These are phyloP conservation scores for Lepidurus packardi DNA, from an alignment of 1,140 invertebrate species.

Conservation along the genomic window DNA sequence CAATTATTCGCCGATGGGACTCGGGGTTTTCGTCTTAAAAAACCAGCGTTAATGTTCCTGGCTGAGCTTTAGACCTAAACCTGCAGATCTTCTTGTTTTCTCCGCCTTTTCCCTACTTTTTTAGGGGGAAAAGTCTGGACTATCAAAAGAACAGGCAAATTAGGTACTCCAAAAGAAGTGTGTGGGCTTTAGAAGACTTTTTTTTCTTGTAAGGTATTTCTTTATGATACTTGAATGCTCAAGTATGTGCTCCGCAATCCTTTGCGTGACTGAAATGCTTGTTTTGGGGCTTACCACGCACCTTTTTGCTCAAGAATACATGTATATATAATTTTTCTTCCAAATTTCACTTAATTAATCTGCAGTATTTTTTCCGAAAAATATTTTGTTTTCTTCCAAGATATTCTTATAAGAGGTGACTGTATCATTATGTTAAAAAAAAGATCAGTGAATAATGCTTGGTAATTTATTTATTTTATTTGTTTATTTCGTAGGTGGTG, in stretches of 20 bases:
- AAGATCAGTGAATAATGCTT: neutral
- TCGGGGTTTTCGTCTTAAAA: no score
- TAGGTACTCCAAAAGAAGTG: neutral
- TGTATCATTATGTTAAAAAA: neutral
- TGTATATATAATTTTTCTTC: conserved; percentile 22
- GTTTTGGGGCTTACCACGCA: conserved; percentile 5
- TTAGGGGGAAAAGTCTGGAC: neutral
- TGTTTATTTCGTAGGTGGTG: conserved; percentile 4
- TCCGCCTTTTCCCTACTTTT: neutral
- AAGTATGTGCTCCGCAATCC: neutral
- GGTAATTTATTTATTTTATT: neutral
- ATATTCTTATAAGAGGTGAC: no score
- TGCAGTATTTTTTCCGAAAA: neutral
- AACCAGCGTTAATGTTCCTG: no score
- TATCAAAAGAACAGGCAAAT: neutral
- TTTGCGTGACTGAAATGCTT: conserved; percentile 9
- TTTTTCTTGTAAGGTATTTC: neutral
- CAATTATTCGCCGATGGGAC: no score
- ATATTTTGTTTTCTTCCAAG: no score
- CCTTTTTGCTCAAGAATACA: neutral
- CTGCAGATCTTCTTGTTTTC: neutral
- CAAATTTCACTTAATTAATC: neutral
- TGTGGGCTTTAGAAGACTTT: neutral
- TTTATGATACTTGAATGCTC: neutral
- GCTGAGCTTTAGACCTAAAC: neutral